Evolutionary conservation across 2,797 vertebrate species (phyloP), one percentile per base, ranked within the genome.

Genomic region (Holocentrus rufus): DNA sequence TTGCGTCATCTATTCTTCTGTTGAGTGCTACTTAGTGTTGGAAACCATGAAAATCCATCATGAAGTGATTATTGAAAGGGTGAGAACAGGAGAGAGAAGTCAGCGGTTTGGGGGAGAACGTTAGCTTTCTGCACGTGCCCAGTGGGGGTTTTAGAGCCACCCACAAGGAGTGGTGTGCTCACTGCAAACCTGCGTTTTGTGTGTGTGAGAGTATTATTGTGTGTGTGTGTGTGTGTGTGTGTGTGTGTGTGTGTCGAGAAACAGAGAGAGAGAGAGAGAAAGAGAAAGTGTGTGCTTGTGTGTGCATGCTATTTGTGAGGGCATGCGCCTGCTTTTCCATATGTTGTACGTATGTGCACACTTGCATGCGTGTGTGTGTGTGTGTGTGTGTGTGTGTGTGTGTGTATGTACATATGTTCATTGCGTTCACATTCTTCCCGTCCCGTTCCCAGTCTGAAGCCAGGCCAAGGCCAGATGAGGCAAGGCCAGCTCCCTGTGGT

Each of bases 11-110:
- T 78, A 55, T 77, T 76, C 74, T 73, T 7, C 50, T 7, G 18
- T 65, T 66, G 8, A 74, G 54, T 55, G 54, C 44, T 22, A 30
- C 42, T 31, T 62, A 55, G 9, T 63, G 72, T 80, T 66, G 58
- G 65, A 65, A 78, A 74, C 65, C 31, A 80, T 78, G 75, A 77
- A 80, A 79, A 47, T 54, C 47, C 61, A 82, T n/a, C 56, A 80
- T 88, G 84, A 89, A 88, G 72, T 57, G 63, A 88, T 88, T 88
- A 89, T 79, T 27, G 42, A 55, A 22, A 27, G 25, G 15, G 52
- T 2, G 23, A 55, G 53, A 30, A 25, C 13, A 3, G 13, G 52
- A 20, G 0, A 3, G 58, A 23, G 52, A 69, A 76, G 82, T 72
- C 67, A 75, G 55, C 34, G 59, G 53, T 55, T 20, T 74, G 69